Percentiles rank a stretch among this genome's conserved stretches.
Conservation (phyloP, 2,888 invertebrate species). For the Trichogramma evanescens region DNA sequence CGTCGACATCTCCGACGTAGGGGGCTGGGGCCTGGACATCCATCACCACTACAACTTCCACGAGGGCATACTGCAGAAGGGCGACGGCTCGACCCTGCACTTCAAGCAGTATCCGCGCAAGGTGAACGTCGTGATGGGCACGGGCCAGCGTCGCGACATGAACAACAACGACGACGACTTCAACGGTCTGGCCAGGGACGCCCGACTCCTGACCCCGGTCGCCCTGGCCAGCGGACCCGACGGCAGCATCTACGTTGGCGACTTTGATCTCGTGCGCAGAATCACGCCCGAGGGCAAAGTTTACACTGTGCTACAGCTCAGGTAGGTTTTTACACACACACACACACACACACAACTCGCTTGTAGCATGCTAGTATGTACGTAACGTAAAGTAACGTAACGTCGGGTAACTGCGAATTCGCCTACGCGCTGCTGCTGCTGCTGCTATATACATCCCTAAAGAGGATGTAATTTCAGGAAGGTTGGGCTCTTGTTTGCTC, state of each 20-base stretch:
- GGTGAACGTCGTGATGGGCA: constrained; percentile 88
- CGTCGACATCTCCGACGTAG: constrained; percentile 92
- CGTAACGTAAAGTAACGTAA: no score
- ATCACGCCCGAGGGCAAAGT: constrained; percentile 86
- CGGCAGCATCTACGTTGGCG: constrained; percentile 93
- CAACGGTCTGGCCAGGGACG: constrained; percentile 77
- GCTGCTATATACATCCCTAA: no score
- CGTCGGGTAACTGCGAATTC: no score
- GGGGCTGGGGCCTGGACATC: constrained; percentile 95
- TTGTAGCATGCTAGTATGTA: no score
- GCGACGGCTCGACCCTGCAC: constrained; percentile 91
- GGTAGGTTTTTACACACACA: constrained; percentile 50
- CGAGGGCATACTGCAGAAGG: constrained; percentile 94
- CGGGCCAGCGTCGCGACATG: constrained; percentile 77
- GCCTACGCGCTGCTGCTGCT: no score
- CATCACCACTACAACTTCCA: constrained; percentile 99
- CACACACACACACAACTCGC: not conserved
- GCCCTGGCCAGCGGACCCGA: constrained; percentile 92
- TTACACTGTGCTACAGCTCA: constrained; percentile 79
- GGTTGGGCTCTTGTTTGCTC: no score
- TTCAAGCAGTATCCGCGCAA: constrained; percentile 87
- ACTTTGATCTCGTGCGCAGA: constrained; percentile 88
- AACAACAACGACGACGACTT: constrained; percentile 72
- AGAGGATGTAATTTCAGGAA: no score
- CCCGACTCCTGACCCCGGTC: constrained; percentile 84